phyloP scores from a whole-genome alignment of 2,888 invertebrate genomes.

The Bombylius discolor region DNA sequence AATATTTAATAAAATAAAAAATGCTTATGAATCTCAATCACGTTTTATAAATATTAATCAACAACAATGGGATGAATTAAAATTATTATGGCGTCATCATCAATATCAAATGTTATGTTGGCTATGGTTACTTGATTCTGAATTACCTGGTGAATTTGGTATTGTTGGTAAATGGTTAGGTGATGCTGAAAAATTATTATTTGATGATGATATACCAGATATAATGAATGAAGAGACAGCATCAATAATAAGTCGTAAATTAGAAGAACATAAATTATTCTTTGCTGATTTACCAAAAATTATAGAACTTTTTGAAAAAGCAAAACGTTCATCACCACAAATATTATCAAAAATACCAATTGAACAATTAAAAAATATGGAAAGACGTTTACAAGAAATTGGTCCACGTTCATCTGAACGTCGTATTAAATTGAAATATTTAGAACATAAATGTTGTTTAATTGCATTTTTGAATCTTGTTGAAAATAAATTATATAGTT shows the following conservation, averaged over 20 bases:
- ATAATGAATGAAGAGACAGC: conserved; percentile 83
- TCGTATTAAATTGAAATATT: conserved; percentile 72
- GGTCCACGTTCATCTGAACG: conserved; percentile 67
- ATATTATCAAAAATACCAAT: conserved; percentile 57
- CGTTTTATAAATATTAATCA: conserved; percentile 68
- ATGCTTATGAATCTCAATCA: conserved; percentile 60
- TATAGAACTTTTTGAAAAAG: conserved; percentile 63
- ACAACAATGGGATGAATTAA: conserved; percentile 75
- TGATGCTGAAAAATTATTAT: conserved; percentile 68
- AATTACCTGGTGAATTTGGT: conserved; percentile 74
- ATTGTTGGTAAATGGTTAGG: conserved; percentile 82
- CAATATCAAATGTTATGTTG: conserved; percentile 68
- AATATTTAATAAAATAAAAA: conserved; percentile 63
- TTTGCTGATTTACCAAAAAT: conserved; percentile 72
- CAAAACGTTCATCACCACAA: conserved; percentile 45
- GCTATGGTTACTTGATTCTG: conserved; percentile 79
- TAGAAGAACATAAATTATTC: conserved; percentile 81
- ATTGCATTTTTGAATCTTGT: conserved; percentile 83
- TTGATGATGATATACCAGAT: conserved; percentile 69
- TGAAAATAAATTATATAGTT: conserved; percentile 74
- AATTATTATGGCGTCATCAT: conserved; percentile 67
- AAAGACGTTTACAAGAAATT: conserved; percentile 59
- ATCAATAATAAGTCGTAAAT: conserved; percentile 69
- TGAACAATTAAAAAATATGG: conserved; percentile 72
- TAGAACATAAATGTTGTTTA: conserved; percentile 87